phyloP scores from a whole-genome alignment of 1,140 invertebrate genomes.

The Hetaerina americana region DNA sequence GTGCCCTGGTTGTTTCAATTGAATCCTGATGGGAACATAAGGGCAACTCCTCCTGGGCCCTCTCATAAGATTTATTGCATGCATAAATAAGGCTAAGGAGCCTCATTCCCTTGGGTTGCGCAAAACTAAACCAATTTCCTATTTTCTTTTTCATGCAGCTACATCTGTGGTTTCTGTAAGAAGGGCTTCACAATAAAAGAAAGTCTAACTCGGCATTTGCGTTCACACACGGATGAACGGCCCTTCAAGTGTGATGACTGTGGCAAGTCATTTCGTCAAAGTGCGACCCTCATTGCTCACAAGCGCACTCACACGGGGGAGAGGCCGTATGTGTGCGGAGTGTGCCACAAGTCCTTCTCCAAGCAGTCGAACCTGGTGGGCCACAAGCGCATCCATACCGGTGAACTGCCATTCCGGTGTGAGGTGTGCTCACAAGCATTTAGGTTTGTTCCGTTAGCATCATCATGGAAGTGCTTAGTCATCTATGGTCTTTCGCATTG shows the following conservation, averaged over 20 bases:
- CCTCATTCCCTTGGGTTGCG: neutral
- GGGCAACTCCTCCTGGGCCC: no score
- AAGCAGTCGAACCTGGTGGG: neutral
- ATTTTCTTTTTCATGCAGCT: neutral
- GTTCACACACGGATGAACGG: constrained; percentile 20
- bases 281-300: constrained; percentile 24
- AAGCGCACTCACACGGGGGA: constrained; percentile 25
- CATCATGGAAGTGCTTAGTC: no score
- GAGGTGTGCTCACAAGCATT: constrained; percentile 12
- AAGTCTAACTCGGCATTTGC: constrained; percentile 9
- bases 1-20: no score
- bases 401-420: constrained; percentile 22
- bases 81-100: no score
- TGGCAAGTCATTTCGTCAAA: constrained; percentile 24
- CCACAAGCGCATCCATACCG: constrained; percentile 12
- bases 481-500: no score
- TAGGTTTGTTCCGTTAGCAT: no score
- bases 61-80: no score
- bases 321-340: constrained; percentile 30
- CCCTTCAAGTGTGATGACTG: constrained; percentile 30
- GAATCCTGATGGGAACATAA: no score
- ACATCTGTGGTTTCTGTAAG: neutral
- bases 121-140: neutral
- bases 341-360: constrained; percentile 8
- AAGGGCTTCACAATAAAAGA: neutral